Conservation (phyloP, 2,888 invertebrate genomes). For the Heteromurus nitidus region DNA sequence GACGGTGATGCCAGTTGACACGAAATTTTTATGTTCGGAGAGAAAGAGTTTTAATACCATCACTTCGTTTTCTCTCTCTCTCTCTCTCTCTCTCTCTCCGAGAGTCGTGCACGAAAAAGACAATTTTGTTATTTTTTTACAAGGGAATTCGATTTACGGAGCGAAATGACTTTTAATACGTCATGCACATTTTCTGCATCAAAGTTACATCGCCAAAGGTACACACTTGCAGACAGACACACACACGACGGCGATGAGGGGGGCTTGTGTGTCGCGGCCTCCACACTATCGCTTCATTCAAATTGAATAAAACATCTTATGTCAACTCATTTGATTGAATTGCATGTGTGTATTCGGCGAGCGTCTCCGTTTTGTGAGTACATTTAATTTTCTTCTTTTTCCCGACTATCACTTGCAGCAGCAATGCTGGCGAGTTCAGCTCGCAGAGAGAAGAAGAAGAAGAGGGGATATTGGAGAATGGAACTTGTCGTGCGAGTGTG, state of each 20-base stretch:
- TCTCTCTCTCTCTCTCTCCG: too few relatives aligned
- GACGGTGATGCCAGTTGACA: too few relatives aligned
- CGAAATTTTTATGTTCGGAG: too few relatives aligned
- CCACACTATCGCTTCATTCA: conserved; percentile 20
- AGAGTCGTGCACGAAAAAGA: too few relatives aligned
- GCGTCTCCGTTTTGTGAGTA: background rate
- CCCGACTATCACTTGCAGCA: background rate
- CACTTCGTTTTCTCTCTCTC: too few relatives aligned
- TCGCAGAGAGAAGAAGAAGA: background rate
- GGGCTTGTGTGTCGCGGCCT: background rate
- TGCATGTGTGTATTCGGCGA: background rate
- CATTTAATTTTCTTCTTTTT: conserved; percentile 5
- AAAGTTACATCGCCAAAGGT: too few relatives aligned
- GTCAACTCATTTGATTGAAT: conserved; percentile 31
- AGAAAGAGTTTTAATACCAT: too few relatives aligned
- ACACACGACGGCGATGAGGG: background rate
- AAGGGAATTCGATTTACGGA: too few relatives aligned
- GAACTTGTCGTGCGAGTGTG: too few relatives aligned
- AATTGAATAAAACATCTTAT: conserved; percentile 31
- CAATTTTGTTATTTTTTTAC: too few relatives aligned
- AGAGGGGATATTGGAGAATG: too few relatives aligned
- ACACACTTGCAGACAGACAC: too few relatives aligned
- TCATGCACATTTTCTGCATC: conserved; percentile 16
- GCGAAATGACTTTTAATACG: background rate
- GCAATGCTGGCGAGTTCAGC: background rate